A percentile compares a stretch with the other conserved stretches of the same genome.
Evolutionary conservation across 2,797 vertebrate species (phyloP).

Genomic region (Gadopsis marmoratus): DNA sequence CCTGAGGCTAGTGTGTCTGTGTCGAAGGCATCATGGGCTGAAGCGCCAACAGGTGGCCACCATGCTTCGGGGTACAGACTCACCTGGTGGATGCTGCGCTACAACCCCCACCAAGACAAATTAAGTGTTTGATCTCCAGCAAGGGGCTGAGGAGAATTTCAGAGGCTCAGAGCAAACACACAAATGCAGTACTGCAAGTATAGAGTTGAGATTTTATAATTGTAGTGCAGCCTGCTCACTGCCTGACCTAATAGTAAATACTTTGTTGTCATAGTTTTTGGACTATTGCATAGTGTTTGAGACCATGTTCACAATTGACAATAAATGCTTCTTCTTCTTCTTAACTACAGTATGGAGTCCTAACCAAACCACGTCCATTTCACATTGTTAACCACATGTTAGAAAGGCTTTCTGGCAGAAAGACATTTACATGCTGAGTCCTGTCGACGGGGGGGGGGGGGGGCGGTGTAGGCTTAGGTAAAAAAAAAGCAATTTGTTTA

Average conservation of each 20-base stretch:
- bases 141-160: slow-evolving; percentile 50
- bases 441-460: no score
- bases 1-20: slow-evolving; percentile 66
- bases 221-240: slow-evolving; percentile 16
- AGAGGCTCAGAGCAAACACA: slow-evolving; percentile 61
- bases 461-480: no score
- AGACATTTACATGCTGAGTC: no score
- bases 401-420: no score
- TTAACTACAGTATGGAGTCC: no score
- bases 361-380: no score
- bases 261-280: slow-evolving; percentile 21
- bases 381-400: no score
- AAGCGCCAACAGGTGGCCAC: slow-evolving; percentile 76
- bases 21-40: slow-evolving; percentile 58
- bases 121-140: slow-evolving; percentile 76
- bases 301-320: no score
- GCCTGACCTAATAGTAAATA: slow-evolving; percentile 20
- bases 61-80: slow-evolving; percentile 72
- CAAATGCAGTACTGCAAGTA: slow-evolving; percentile 36
- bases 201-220: slow-evolving; percentile 43
- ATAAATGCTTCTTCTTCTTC: no score
- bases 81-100: slow-evolving; percentile 49
- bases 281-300: background rate
- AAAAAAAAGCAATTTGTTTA: no score
- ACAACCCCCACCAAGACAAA: slow-evolving; percentile 74